Percentiles rank a stretch among this genome's conserved stretches.
Conservation (phyloP, 2,797 vertebrate genomes). For the Acanthis flammea region DNA sequence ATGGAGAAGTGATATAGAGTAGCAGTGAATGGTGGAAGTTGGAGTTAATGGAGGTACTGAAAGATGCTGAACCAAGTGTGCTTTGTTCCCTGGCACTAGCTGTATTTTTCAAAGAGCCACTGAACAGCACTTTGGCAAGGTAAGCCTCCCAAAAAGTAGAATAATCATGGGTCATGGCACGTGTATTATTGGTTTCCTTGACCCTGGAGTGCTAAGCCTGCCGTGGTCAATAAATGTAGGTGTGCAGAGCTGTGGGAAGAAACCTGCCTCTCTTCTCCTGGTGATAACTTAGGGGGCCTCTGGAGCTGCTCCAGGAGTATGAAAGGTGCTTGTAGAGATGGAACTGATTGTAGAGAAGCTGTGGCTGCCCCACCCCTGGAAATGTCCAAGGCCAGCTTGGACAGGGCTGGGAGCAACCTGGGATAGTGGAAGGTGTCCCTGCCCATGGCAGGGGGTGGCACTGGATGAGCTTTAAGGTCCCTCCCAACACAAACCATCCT, state of each 20-base stretch:
- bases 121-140: neutral
- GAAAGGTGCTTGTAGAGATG: neutral
- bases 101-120: neutral
- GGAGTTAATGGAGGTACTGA: neutral
- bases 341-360: neutral
- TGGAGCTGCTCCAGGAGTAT: neutral
- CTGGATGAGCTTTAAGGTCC: neutral
- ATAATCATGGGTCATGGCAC: neutral
- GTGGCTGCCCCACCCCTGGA: neutral
- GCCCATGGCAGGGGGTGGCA: neutral
- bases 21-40: neutral
- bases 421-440: neutral
- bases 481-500: neutral
- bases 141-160: neutral
- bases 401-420: fast-evolving
- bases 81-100: neutral
- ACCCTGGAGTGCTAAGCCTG: neutral
- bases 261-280: neutral
- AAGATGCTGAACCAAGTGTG: neutral
- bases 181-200: neutral
- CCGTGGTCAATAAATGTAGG: neutral
- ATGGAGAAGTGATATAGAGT: neutral
- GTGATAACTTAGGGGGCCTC: neutral
- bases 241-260: neutral
- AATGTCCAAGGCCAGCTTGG: neutral